Base-by-base conservation (phyloP, 2,797 vertebrate genomes). In the Vultur gryphus region DNA sequence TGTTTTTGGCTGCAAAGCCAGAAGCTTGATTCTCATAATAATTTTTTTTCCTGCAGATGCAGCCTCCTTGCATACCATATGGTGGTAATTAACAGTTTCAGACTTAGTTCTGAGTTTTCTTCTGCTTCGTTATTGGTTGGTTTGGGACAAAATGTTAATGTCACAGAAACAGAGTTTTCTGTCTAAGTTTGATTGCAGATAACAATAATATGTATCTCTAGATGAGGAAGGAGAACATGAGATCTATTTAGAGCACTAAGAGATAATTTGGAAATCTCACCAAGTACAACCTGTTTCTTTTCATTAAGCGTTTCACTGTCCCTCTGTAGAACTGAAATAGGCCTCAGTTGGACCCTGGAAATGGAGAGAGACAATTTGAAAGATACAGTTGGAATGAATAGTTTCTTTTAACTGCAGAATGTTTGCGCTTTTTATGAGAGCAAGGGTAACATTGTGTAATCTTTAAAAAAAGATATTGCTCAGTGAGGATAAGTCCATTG, bases 51-150 rank as follows among this genome's bases (percentile, higher is more conserved):
- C 82, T 94, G 72, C 87, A 91, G 82, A 86, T 94, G 87, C 65
- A 90, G 82, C 72, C 84, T 93, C 78, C 76, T 85, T 91, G 62
- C 54, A 16, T 85, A 81, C 82, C 94, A 96, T 96, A 95, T 97
- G 94, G 95, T 92, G 90, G 75, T 94, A 96, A 92, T 95, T 92
- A 96, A 92, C 92, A 96, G 92, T 95, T 97, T 94, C 90, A 92
- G 81, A 84, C 84, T 92, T 85, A 46, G 12, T 73, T 94, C 67
- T 90, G 82, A 71, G 71, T 87, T 90, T 91, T 84, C 81, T 44
- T 49, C 86, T 95, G 33, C 92, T 88, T 95, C 25, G 0, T 95
- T 96, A 61, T 89, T 95, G 65, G 58, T 94, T 91, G 79, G 69
- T 89, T 89, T 85, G 65, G 77, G 83, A 95, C 90, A 84, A 84